phyloP scores from a whole-genome alignment of 1,140 invertebrate species.

The Lordiphosa stackelbergi region DNA sequence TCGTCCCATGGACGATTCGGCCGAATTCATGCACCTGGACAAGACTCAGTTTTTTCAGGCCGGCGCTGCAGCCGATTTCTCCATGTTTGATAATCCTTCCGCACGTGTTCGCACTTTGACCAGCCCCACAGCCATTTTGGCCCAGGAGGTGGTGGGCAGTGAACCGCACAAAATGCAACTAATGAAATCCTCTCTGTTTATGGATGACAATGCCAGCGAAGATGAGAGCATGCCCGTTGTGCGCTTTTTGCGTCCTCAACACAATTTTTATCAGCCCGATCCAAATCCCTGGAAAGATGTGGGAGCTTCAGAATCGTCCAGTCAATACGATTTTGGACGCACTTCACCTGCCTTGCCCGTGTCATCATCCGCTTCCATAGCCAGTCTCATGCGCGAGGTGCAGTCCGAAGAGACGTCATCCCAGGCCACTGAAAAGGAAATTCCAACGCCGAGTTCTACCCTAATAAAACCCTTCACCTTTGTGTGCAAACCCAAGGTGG shows the following conservation, averaged over 20 bases:
- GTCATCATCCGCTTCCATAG: slow-evolving; percentile 57
- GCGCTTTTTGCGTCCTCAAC: slow-evolving; percentile 4
- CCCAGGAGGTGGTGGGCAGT: slow-evolving; percentile 79
- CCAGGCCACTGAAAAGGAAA: slow-evolving; percentile 34
- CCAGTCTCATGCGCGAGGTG: slow-evolving; percentile 49
- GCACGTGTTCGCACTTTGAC: slow-evolving; percentile 4
- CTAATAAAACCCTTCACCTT: slow-evolving; percentile 42
- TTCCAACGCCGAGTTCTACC: background rate
- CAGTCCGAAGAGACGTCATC: slow-evolving; percentile 54
- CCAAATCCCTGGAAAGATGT: slow-evolving; percentile 38
- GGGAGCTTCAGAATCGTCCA: slow-evolving; percentile 53
- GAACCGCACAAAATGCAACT: slow-evolving; percentile 85
- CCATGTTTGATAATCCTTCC: slow-evolving; percentile 52
- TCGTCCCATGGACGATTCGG: slow-evolving; percentile 60
- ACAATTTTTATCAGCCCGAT: slow-evolving; percentile 13
- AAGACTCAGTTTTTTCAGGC: slow-evolving; percentile 70
- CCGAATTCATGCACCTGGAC: slow-evolving; percentile 63
- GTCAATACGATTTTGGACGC: slow-evolving; percentile 53
- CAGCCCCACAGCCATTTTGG: slow-evolving; percentile 80
- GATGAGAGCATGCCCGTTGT: slow-evolving; percentile 22
- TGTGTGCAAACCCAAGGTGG: slow-evolving; percentile 62
- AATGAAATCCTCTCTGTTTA: slow-evolving; percentile 89
- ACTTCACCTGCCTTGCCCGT: slow-evolving; percentile 34
- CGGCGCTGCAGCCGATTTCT: slow-evolving; percentile 48
- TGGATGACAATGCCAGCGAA: slow-evolving; percentile 45